Evolutionary conservation across 2,888 invertebrate genomes (phyloP).

Genomic region (Neria commutata): DNA sequence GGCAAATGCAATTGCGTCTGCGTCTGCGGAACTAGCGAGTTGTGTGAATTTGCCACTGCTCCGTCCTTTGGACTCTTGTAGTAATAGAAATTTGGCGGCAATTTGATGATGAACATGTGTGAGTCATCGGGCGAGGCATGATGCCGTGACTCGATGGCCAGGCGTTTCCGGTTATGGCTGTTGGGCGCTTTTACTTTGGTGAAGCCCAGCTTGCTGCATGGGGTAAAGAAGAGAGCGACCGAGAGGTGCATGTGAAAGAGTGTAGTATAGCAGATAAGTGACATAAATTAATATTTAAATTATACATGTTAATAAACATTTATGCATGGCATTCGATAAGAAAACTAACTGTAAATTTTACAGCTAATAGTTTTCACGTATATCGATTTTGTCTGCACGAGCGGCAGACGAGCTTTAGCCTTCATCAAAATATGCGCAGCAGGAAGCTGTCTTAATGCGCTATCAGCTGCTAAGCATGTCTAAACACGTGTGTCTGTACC

Average conservation of each 20-base stretch:
- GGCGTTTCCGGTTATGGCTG: slow-evolving; percentile 79
- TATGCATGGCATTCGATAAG: no score
- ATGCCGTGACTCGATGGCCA: slow-evolving; percentile 77
- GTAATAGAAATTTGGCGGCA: slow-evolving; percentile 84
- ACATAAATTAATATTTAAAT: slow-evolving; percentile 15
- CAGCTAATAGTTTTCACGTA: no score
- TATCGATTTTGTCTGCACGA: no score
- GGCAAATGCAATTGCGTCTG: slow-evolving; percentile 25
- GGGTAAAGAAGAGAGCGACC: neutral
- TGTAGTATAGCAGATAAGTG: slow-evolving; percentile 66
- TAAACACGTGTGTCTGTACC: no score
- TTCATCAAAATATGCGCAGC: no score
- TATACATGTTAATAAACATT: no score
- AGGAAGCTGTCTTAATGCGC: no score
- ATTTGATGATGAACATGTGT: slow-evolving; percentile 84
- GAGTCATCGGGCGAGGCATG: slow-evolving; percentile 77
- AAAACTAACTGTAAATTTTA: no score
- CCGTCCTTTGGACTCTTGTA: slow-evolving; percentile 72
- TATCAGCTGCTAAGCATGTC: no score
- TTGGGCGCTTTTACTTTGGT: slow-evolving; percentile 75
- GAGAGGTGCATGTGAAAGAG: slow-evolving; percentile 17
- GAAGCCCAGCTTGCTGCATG: slow-evolving; percentile 72
- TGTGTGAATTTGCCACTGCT: slow-evolving; percentile 28
- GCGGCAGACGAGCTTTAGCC: no score
- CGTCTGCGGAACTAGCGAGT: slow-evolving; percentile 37